Base-by-base conservation (phyloP, 1,140 invertebrate species). In the Chrysoperla carnea region DNA sequence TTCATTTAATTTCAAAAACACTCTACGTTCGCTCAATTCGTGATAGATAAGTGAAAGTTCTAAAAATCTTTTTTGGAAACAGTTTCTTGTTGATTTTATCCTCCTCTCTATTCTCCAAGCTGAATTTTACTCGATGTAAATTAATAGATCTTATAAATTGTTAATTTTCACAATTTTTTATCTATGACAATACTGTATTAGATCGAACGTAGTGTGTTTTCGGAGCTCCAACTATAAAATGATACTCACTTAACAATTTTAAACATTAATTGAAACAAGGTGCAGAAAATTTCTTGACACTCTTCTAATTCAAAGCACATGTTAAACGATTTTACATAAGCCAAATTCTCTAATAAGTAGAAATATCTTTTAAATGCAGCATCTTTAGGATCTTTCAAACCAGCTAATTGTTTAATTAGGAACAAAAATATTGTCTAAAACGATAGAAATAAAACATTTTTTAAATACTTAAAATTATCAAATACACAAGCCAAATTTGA, bases 241-340 rank as follows among this genome's bases (percentile, higher is more conserved):
- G 6, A 46, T 46, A 70, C 73, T 79, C 63, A 93, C 87, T 91
- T 95, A 51, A 95, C 84, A 62, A 94, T 92, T 62, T 80, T 85
- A 60, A 97, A 96, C 74, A 97, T 93, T n/a, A 95, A 72, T 39
- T 81, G 80, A 63, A 96, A 96, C 1, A 98, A 68, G 35, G 80
- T 78, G 56, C 88, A 91, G 60, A 97, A 94, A 53, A 97, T 95
- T 62, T 94, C 88, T 63, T 96, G 89, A 53, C 85, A 94, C 61
- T 96, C 91, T 62, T 97, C 92, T 33, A 97, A 62, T 59, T 98
- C 93, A 60, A 97, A 92, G 62, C 93, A 97, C 81, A 98, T 96
- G 62, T 96, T 96, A 62, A 98, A 98, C 0, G 91, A 94, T 60
- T 98, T 98, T 14, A 96, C 92, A 64, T 93, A 97, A 8, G 92